Conservation (phyloP, 2,113 vertebrate species). For the Lagopus leucura region DNA sequence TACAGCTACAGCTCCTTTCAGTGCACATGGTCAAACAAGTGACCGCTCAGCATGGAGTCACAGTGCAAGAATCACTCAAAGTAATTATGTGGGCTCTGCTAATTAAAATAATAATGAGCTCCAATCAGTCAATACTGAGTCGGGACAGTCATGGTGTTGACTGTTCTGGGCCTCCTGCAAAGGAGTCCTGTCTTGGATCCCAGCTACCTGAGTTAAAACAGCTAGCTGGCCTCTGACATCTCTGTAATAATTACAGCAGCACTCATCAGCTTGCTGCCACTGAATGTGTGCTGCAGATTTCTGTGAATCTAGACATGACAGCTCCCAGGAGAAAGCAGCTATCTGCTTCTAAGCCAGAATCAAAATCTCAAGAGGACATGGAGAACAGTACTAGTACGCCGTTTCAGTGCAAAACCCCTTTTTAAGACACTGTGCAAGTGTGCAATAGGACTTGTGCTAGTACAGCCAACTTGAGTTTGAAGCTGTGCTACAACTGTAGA, state of each 20-base stretch:
- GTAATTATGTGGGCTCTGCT: neutral
- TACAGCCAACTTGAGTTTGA: neutral
- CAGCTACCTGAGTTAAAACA: neutral
- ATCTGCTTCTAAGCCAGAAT: neutral
- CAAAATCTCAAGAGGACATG: neutral
- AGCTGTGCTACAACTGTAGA: neutral
- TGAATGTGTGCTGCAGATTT: neutral
- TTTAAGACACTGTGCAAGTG: neutral
- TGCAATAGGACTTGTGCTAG: neutral
- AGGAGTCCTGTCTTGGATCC: neutral
- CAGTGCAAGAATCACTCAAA: neutral
- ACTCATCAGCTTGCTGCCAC: neutral
- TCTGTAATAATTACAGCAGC: neutral
- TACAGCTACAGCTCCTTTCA: neutral
- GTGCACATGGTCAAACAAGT: neutral
- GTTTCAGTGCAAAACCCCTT: neutral
- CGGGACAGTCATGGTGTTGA: neutral
- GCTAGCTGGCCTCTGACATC: neutral
- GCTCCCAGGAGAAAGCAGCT: neutral
- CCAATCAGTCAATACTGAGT: neutral
- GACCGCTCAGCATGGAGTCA: neutral
- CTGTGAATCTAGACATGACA: neutral
- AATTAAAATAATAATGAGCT: slow-evolving; percentile 15
- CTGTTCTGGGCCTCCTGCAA: neutral
- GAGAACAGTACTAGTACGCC: neutral